These are phyloP conservation scores for Phenganax marumi DNA, from an alignment of 92 coral and sea anemone species.

Conservation along the genomic window DNA sequence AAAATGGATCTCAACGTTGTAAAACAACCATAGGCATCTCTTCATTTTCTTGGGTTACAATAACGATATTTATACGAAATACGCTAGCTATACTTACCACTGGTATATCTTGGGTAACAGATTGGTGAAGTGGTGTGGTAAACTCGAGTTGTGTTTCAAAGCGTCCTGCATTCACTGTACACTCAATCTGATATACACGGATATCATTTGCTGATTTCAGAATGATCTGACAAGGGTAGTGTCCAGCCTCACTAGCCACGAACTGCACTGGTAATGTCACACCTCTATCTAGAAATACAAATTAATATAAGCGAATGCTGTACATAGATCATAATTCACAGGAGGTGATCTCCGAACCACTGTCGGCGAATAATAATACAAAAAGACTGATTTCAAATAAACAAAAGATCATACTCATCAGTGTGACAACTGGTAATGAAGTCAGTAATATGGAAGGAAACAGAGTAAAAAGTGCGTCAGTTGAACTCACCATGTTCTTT, in stretches of 20 bases:
- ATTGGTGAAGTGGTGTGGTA: constrained; percentile 87
- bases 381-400: too few species aligned
- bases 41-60: background rate
- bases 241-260: constrained; percentile 86
- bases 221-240: constrained; percentile 83
- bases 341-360: too few species aligned
- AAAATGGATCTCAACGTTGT: background rate
- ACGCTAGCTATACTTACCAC: constrained; percentile 62
- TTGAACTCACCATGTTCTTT: constrained; percentile 44
- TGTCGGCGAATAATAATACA: too few species aligned
- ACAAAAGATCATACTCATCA: too few species aligned
- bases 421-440: too few species aligned
- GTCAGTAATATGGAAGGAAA: background rate
- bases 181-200: constrained; percentile 90
- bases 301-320: background rate
- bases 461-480: background rate
- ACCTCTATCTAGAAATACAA: constrained; percentile 49
- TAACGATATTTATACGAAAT: background rate
- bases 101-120: constrained; percentile 94
- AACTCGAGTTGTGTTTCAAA: constrained; percentile 86
- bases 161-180: constrained; percentile 95
- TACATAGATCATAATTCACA: too few species aligned
- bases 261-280: constrained; percentile 72
- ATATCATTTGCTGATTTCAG: constrained; percentile 89
- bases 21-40: background rate